Evolutionary conservation across 2,113 vertebrate genomes (phyloP), one percentile per base, ranked within the genome.

Genomic region (Condylura cristata): DNA sequence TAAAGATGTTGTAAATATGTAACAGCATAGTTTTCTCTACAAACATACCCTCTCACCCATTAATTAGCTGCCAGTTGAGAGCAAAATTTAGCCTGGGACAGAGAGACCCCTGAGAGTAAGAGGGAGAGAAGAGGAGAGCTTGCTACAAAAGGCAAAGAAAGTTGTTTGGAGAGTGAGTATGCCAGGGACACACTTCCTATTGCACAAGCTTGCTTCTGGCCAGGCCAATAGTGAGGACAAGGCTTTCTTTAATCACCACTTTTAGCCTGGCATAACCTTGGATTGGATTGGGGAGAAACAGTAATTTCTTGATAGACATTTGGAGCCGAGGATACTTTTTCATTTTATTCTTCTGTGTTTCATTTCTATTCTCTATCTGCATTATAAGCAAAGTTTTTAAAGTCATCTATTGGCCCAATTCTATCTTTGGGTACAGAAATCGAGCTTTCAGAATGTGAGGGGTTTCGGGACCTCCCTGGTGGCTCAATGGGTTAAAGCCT

Each of bases 1-100:
- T 89, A 87, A 95, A 95, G 91, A 82, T 44, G 46, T 86, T 95
- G 89, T 94, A 95, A 96, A 96, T 96, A 79, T 83, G 94, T 85
- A 39, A 70, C 51, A 60, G 44, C 48, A 71, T 61, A 60, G 48
- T 91, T 96, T 95, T 94, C 94, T 94, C 92, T 41, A 81, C 60
- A 66, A 76, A 91, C 32, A 34, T 71, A 63, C 79, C 44, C 56
- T 93, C 78, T 93, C 94, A 83, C 51, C 14, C 46, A 94, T 76
- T 97, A 96, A 96, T 96, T 86, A 89, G 91, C 79, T 80, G 91
- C 90, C 85, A 92, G 41, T 46, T 94, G 70, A 95, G 74, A 95
- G 65, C 34, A 84, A 79, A 87, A 91, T 80, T 20, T 56, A 96
- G 83, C 65, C 92, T 58, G 10, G 46, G 51, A 80, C 81, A 60